Percentiles rank a stretch among this genome's conserved stretches.
These are phyloP conservation scores for Colius striatus DNA, from an alignment of 2,113 vertebrate genomes.

Conservation along the genomic window DNA sequence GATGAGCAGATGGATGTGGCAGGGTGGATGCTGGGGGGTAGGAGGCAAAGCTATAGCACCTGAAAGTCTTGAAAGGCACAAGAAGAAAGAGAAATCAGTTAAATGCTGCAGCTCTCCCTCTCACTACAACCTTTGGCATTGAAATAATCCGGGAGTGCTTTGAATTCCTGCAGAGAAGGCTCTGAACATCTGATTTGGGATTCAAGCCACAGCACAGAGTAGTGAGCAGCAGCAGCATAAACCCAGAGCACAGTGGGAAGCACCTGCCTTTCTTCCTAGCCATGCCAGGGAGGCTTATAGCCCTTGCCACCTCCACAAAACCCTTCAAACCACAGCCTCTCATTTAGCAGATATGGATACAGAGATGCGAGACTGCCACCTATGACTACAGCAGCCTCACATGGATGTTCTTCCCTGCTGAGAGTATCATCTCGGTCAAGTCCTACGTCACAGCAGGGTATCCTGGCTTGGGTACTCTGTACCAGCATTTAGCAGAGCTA, in stretches of 20 bases:
- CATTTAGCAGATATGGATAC: accelerated
- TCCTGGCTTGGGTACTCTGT: background rate
- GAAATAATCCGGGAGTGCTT: background rate
- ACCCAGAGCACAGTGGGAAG: accelerated
- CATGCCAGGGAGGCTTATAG: background rate
- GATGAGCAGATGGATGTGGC: background rate
- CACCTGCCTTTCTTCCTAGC: background rate
- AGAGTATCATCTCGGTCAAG: background rate
- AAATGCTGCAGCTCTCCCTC: background rate
- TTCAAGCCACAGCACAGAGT: background rate
- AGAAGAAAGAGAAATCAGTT: background rate
- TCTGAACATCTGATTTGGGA: background rate
- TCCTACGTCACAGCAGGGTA: background rate
- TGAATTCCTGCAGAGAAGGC: background rate
- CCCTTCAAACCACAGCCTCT: background rate
- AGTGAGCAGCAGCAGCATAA: background rate
- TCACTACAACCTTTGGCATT: background rate
- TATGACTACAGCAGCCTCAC: background rate
- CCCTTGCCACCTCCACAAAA: background rate
- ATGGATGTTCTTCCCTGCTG: accelerated
- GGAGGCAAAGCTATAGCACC: background rate
- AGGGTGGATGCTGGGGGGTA: background rate
- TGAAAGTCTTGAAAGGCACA: background rate
- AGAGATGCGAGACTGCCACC: background rate
- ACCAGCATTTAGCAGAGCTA: background rate